Conservation (phyloP, 2,113 vertebrate species). For the Oreochromis tanganicae region DNA sequence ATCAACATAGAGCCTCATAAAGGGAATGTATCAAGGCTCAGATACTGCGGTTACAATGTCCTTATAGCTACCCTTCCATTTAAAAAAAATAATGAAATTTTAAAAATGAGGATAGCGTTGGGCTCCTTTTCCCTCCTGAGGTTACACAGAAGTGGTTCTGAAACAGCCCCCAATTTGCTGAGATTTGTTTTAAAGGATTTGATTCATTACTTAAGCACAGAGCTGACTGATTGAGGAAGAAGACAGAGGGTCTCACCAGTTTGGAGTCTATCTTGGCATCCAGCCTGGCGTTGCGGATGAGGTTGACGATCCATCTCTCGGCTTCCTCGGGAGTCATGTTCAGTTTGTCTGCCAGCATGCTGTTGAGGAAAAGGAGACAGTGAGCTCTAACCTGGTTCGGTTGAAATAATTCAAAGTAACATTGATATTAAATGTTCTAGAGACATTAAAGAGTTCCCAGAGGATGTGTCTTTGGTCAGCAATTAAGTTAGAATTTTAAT, state of each 20-base stretch:
- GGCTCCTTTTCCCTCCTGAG: neutral
- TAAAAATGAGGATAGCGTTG: neutral
- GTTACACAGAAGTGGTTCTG: neutral
- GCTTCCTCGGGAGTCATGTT: slow-evolving; percentile 98
- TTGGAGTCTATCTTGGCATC: slow-evolving; percentile 99
- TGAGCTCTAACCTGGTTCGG: neutral
- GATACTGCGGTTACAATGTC: neutral
- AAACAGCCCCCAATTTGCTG: neutral
- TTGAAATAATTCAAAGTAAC: neutral
- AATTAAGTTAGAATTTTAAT: neutral
- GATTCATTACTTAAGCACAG: neutral
- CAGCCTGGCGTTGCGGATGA: slow-evolving; percentile 93
- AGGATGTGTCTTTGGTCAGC: neutral
- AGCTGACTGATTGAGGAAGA: neutral
- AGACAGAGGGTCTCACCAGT: slow-evolving; percentile 77
- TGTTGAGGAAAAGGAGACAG: slow-evolving; percentile 51
- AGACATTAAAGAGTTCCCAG: neutral
- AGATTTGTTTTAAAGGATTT: neutral
- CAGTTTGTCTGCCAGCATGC: slow-evolving; percentile 97
- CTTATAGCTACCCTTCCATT: neutral
- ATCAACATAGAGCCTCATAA: slow-evolving; percentile 5
- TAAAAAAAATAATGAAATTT: neutral
- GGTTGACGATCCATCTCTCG: slow-evolving; percentile 96
- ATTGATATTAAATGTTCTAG: neutral
- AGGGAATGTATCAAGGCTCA: neutral